phyloP scores from a whole-genome alignment of 92 coral and sea anemone genomes.

The Meandrina meandrites region DNA sequence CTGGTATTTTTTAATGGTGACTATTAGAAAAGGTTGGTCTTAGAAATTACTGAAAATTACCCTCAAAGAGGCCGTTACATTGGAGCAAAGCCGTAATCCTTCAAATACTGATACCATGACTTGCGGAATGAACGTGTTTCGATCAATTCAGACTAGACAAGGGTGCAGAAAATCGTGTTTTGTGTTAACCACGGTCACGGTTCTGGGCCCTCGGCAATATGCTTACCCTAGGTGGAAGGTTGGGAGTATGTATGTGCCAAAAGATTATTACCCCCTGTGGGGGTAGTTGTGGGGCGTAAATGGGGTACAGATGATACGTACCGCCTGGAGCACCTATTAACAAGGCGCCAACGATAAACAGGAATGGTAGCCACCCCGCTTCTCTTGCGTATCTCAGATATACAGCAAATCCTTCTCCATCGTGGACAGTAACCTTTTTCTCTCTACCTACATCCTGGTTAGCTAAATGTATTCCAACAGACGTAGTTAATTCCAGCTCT shows the following conservation, averaged over 20 bases:
- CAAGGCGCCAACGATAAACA: constrained; percentile 5
- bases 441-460: not conserved
- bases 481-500: not conserved
- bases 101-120: no score
- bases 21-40: not conserved
- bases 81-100: no score
- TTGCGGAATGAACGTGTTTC: no score
- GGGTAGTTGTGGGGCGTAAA: not conserved
- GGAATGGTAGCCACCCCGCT: constrained; percentile 18
- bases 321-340: constrained; percentile 21
- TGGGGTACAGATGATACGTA: not conserved
- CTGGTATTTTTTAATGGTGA: not conserved
- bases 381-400: constrained; percentile 11
- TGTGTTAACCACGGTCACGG: no score
- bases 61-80: not conserved
- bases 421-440: not conserved
- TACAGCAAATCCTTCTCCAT: not conserved
- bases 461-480: not conserved
- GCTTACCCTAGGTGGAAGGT: not conserved
- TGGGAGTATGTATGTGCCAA: not conserved
- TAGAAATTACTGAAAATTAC: not conserved
- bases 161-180: no score
- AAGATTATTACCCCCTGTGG: not conserved
- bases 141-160: no score
- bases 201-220: no score